Evolutionary conservation across 1,140 invertebrate species (phyloP), one percentile per base, ranked within the genome.

Genomic region (Teleopsis dalmanni): DNA sequence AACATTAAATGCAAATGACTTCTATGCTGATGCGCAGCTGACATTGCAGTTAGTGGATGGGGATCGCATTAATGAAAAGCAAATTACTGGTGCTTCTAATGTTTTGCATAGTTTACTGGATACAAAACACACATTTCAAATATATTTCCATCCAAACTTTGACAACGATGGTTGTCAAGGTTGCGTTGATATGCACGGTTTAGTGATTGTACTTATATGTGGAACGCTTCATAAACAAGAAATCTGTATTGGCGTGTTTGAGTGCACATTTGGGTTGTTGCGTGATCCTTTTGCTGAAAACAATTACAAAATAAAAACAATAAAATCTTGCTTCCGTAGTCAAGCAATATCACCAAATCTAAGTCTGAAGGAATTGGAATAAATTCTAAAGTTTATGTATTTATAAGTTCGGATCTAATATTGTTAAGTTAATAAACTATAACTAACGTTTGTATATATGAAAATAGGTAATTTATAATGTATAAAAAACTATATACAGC

Each of bases 231-330:
- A 84, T 57, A 58, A 59, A 1, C 50, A 67, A 14, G 53, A 70
- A 10, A 47, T 52, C 21, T 80, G 80, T 26, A 63, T 81, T 6
- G 82, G 82, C 5, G 59, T 80, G n/a, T 84, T 82, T 61, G 78
- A 82, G 53, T 79, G 82, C 56, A 55, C 73, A 14, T 83, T 83
- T 66, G 76, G 75, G 6, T 55, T 84, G 13, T 61, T 79, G 4
- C 72, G 75, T 44, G 80, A 83, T 70, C 81, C 81, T 1, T 69
- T 62, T 47, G 56, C 57, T 18, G 62, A 73, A 4, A 81, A 82
- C 57, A 81, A 78, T 54, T 83, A 77, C 75, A 82, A 81, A 62
- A 75, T 81, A 29, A 81, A 81, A 55, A 70, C 65, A 31, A 57
- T 70, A 9, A 59, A 72, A 55, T 54, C 71, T 4, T 53, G 70